These are phyloP conservation scores for Albula glossodonta DNA, from an alignment of 2,113 vertebrate genomes.

Conservation along the genomic window DNA sequence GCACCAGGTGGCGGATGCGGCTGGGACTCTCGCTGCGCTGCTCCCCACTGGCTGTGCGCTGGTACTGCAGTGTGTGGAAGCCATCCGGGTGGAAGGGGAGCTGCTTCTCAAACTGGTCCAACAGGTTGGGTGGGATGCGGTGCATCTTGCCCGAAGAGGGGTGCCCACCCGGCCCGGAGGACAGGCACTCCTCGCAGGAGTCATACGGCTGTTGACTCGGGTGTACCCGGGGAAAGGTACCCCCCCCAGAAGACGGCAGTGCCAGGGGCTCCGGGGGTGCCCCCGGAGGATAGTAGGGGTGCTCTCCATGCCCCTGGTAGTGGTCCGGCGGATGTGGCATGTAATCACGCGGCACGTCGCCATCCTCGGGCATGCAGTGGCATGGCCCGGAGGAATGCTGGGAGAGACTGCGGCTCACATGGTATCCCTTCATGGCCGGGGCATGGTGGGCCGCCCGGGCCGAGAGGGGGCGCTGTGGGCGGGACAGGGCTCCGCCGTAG, in stretches of 20 bases:
- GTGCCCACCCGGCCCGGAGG: conserved; percentile 63
- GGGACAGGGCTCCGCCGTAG: conserved; percentile 71
- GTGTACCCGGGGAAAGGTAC: conserved; percentile 95
- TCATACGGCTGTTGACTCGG: conserved; percentile 87
- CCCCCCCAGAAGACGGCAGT: conserved; percentile 75
- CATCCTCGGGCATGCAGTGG: conserved; percentile 85
- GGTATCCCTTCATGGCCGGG: conserved; percentile 92
- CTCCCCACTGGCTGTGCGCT: conserved; percentile 84
- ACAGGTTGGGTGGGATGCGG: conserved; percentile 86
- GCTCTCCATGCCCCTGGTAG: conserved; percentile 83
- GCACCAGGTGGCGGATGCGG: conserved; percentile 95
- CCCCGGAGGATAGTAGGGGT: conserved; percentile 76
- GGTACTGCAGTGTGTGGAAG: conserved; percentile 97
- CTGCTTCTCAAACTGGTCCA: conserved; percentile 98
- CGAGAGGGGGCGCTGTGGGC: conserved; percentile 77
- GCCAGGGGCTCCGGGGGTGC: conserved; percentile 85
- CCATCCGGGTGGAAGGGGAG: conserved; percentile 94
- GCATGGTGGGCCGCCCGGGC: conserved; percentile 78
- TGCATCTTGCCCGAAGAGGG: conserved; percentile 78
- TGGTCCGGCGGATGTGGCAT: conserved; percentile 67
- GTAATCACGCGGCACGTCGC: conserved; percentile 74
- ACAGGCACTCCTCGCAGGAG: conserved; percentile 93
- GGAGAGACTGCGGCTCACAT: conserved; percentile 92
- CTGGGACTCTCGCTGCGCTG: conserved; percentile 95
- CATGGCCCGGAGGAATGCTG: conserved; percentile 83